Conservation (phyloP, 2,113 vertebrate genomes). For the Brachirus orientalis region DNA sequence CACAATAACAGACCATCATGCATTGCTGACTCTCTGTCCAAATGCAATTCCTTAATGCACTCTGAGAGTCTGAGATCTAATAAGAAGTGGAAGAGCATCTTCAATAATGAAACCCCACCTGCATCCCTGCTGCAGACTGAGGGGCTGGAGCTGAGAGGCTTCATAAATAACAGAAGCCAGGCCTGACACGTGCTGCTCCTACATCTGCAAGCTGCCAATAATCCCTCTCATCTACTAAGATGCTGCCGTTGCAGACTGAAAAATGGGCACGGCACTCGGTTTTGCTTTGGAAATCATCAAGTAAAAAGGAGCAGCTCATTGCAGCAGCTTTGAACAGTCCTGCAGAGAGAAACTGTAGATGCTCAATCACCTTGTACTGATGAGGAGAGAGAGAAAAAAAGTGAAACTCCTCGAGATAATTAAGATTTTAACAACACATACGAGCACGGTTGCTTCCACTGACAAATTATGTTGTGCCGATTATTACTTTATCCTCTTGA, state of each 20-base stretch:
- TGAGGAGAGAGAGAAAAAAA: neutral
- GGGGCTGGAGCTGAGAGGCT: constrained; percentile 57
- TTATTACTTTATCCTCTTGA: neutral
- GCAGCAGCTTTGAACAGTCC: too few species aligned
- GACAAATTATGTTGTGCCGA: constrained; percentile 5
- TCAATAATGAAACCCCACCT: constrained; percentile 79
- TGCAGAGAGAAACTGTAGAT: constrained; percentile 31
- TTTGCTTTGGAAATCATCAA: too few species aligned
- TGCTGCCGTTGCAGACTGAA: constrained; percentile 50
- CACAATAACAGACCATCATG: constrained; percentile 40
- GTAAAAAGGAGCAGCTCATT: constrained; percentile 45
- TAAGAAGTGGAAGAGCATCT: constrained; percentile 76
- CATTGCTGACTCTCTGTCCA: constrained; percentile 62
- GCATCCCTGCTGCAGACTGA: constrained; percentile 68
- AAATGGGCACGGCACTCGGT: constrained; percentile 40
- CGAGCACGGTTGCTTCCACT: too few species aligned
- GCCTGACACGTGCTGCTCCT: constrained; percentile 68
- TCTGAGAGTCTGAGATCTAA: constrained; percentile 77
- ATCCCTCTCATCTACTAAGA: constrained; percentile 66
- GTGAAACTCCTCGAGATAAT: constrained; percentile 18
- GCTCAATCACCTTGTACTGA: constrained; percentile 31
- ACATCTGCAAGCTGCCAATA: constrained; percentile 73
- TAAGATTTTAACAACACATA: neutral
- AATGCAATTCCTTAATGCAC: constrained; percentile 82
- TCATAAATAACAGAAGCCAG: constrained; percentile 78